These are phyloP conservation scores for Drosophila nigromelanica DNA, from an alignment of 1,140 invertebrate genomes.

Conservation along the genomic window DNA sequence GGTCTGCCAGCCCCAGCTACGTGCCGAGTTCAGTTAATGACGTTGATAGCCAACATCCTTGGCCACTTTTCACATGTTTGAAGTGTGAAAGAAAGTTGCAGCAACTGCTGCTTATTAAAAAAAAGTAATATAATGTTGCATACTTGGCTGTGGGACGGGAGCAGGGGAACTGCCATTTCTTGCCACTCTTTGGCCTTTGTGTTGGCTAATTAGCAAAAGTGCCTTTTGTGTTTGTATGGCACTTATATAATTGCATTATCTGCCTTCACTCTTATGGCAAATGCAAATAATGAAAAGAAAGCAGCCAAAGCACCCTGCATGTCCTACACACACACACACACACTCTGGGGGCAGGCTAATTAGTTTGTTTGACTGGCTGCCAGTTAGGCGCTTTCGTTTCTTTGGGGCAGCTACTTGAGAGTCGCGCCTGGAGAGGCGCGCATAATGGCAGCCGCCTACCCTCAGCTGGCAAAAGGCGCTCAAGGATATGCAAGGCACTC, in stretches of 20 bases:
- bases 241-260: conserved; percentile 82
- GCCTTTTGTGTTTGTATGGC: conserved; percentile 69
- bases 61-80: conserved; percentile 9
- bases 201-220: conserved; percentile 77
- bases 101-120: conserved; percentile 7
- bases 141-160: no score
- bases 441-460: conserved; percentile 53
- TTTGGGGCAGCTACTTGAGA: conserved; percentile 74
- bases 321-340: conserved; percentile 12
- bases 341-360: conserved; percentile 57
- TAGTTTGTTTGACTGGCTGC: conserved; percentile 69
- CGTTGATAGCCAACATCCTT: conserved; percentile 6
- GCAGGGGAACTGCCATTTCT: conserved; percentile 18
- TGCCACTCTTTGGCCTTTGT: conserved; percentile 37
- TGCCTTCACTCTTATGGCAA: conserved; percentile 62
- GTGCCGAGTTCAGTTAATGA: no score
- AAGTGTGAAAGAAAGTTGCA: conserved; percentile 31
- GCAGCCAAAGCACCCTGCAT: conserved; percentile 37
- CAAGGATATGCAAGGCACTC: conserved; percentile 59
- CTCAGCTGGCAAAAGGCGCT: conserved; percentile 71
- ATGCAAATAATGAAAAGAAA: conserved; percentile 76
- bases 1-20: not conserved
- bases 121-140: not conserved
- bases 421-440: conserved; percentile 52
- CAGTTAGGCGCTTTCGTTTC: conserved; percentile 44